Percentiles rank a stretch among this genome's conserved stretches.
Conservation (phyloP, 2,113 vertebrate genomes). For the Perccottus glenii region DNA sequence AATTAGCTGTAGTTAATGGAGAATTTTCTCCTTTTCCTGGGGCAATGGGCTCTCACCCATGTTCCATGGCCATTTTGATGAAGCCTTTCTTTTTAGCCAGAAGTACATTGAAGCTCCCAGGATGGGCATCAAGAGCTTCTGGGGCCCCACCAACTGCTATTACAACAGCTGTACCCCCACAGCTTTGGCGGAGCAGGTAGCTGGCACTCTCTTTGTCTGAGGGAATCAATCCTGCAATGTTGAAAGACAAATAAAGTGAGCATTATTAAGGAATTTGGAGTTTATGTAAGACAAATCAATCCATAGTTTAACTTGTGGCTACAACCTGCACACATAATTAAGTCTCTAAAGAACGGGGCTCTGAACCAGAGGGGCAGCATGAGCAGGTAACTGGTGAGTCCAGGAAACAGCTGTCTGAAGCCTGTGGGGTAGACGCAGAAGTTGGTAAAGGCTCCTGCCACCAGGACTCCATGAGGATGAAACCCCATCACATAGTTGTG, state of each 20-base stretch:
- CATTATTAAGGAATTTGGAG: neutral
- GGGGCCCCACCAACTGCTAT: conserved; percentile 87
- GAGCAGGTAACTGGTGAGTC: conserved; percentile 84
- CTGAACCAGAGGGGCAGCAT: conserved; percentile 92
- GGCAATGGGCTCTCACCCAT: conserved; percentile 80
- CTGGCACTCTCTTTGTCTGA: conserved; percentile 85
- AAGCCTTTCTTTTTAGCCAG: conserved; percentile 91
- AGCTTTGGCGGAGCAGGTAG: conserved; percentile 72
- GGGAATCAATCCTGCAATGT: conserved; percentile 83
- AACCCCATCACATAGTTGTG: conserved; percentile 90
- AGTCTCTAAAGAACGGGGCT: conserved; percentile 90
- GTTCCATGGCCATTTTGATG: conserved; percentile 86
- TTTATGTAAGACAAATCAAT: neutral
- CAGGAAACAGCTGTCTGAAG: conserved; percentile 84
- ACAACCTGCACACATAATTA: conserved; percentile 87
- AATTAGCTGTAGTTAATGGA: conserved; percentile 13
- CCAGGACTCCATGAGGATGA: conserved; percentile 92
- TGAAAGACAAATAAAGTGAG: neutral
- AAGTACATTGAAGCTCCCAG: conserved; percentile 83
- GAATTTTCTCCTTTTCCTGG: neutral
- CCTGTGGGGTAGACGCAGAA: conserved; percentile 87
- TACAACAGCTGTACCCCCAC: conserved; percentile 80
- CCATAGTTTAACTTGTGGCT: neutral
- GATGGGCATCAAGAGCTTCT: conserved; percentile 88
- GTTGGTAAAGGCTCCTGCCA: conserved; percentile 86